Base-by-base conservation (phyloP, 1,140 invertebrate species). In the Scaptomyza pallida region DNA sequence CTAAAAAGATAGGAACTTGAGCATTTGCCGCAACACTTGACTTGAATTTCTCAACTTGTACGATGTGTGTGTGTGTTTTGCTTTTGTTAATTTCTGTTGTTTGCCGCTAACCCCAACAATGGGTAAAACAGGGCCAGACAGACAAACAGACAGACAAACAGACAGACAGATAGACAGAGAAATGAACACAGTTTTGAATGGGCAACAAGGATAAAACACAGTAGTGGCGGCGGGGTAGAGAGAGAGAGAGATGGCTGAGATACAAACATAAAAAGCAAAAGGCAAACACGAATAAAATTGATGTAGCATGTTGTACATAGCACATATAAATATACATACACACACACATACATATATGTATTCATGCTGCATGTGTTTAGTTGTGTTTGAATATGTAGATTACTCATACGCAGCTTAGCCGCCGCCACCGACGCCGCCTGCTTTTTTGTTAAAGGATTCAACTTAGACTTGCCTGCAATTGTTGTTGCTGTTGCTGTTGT, bases 71-170 rank as follows among this genome's bases (percentile, higher is more conserved):
- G 37, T 54, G 30, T 56, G 51, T 40, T 59, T 69, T 70, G 72
- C 76, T 75, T 73, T 80, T 85, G 81, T 81, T 85, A 77, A 85
- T 86, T 80, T 80, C 69, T 85, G 69, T 85, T 86, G 81, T 85
- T 85, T 81, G 81, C 75, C 69, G 72, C 71, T 81, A 77, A 75
- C 75, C 79, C 65, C 52, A 67, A 81, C 77, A 85, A 85, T 75
- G 63, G 78, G 74, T 40, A 54, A 73, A 47, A 74, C 50, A 51
- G 40, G 40, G 13, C 26, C 43, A 59, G 45, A 23, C 61, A 63
- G n/a, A 30, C 5, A 43, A 17, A 48, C 50, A 37, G 41, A 51
- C 51, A 40, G n/a, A n/a, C 43, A 59, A 43, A 23, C 61, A 63
- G n/a, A 30, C 5, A 43, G 23, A 48, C 50, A 37, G 41, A 51